Conservation (phyloP, 2,888 invertebrate genomes). For the Habrosyne pyritoides region DNA sequence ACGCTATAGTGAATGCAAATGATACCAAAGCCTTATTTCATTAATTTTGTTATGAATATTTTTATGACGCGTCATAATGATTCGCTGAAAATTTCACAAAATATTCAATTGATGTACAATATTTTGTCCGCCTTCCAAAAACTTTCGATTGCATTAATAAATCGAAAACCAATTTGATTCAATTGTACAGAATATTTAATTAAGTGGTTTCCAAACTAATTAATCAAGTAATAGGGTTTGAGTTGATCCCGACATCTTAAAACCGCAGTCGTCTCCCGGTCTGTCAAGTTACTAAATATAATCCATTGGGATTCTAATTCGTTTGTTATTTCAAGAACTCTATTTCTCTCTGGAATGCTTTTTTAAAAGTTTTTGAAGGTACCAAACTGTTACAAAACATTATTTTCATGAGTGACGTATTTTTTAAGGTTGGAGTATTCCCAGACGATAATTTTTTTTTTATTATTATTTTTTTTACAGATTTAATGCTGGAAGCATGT, state of each 20-base stretch:
- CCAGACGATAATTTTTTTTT: too few relatives aligned
- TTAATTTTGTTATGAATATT: too few relatives aligned
- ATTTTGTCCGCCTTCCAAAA: too few relatives aligned
- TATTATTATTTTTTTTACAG: too few relatives aligned
- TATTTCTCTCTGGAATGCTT: not conserved
- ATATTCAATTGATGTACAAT: too few relatives aligned
- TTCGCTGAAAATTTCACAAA: too few relatives aligned
- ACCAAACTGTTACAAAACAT: too few relatives aligned
- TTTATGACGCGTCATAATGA: too few relatives aligned
- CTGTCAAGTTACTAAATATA: conserved; percentile 8
- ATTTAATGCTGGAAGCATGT: too few relatives aligned
- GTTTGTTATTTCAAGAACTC: not conserved
- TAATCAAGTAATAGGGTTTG: conserved; percentile 2
- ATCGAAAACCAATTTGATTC: not conserved
- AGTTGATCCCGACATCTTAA: conserved; percentile 5
- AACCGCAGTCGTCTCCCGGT: not conserved
- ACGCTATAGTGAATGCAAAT: too few relatives aligned
- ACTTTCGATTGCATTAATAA: not conserved
- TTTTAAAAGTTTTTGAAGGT: not conserved
- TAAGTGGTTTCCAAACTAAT: conserved; percentile 4
- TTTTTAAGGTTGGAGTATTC: too few relatives aligned
- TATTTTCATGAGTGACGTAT: not conserved
- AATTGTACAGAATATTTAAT: conserved; percentile 3
- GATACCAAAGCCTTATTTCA: too few relatives aligned
- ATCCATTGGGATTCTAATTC: conserved; percentile 2